Percentiles rank a stretch among this genome's conserved stretches.
phyloP scores from a whole-genome alignment of 2,113 vertebrate genomes.

The Lanius ludovicianus region DNA sequence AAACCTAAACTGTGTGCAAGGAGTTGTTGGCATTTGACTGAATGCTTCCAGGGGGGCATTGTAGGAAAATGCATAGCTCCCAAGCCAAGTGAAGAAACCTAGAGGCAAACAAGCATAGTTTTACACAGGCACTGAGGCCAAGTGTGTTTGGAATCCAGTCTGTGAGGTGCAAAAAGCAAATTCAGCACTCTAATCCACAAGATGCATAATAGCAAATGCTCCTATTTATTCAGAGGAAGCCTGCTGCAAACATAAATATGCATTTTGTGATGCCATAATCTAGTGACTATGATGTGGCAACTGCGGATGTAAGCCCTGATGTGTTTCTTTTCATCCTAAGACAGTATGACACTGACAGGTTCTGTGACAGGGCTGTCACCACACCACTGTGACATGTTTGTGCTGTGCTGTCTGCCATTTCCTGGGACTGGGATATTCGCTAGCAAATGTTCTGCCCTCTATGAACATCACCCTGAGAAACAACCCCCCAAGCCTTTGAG shows the following conservation, averaged over 20 bases:
- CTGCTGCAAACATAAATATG: neutral
- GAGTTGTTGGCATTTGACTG: neutral
- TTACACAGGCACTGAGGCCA: neutral
- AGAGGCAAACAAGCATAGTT: neutral
- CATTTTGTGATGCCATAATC: neutral
- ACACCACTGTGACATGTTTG: rapidly evolving
- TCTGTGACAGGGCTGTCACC: neutral
- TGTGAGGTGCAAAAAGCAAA: neutral
- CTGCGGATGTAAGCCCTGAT: neutral
- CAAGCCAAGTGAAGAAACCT: neutral
- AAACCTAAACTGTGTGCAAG: neutral
- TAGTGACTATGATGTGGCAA: neutral
- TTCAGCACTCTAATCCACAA: neutral
- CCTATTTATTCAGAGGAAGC: neutral
- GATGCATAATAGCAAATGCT: neutral
- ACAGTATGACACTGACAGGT: neutral
- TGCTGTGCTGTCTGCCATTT: rapidly evolving
- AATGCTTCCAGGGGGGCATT: neutral
- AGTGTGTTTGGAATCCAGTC: neutral
- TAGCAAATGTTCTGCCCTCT: neutral
- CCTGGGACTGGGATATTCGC: neutral
- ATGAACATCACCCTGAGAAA: neutral
- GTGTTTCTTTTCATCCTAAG: neutral
- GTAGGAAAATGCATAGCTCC: neutral
- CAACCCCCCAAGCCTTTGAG: neutral